Conservation (phyloP, 2,113 vertebrate species). For the Oxyruncus cristatus region DNA sequence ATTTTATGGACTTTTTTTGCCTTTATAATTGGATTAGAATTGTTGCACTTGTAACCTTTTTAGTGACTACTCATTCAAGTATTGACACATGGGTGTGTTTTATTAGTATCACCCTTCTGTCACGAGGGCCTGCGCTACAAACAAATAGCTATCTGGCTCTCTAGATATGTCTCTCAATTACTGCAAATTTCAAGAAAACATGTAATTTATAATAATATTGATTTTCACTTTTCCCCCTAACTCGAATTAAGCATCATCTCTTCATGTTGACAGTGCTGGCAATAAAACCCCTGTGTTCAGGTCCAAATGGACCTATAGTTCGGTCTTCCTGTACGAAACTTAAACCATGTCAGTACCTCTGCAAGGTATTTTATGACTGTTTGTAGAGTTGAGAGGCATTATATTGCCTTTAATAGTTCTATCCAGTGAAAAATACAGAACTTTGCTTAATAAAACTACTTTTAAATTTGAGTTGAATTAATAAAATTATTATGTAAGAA, state of each 20-base stretch:
- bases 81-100: background rate
- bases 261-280: background rate
- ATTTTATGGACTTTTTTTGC: conserved; percentile 6
- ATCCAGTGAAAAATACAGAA: background rate
- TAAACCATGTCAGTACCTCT: background rate
- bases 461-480: background rate
- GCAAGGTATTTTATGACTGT: background rate
- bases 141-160: background rate
- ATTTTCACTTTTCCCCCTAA: background rate
- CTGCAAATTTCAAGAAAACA: background rate
- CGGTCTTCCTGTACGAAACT: background rate
- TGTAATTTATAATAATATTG: conserved; percentile 8
- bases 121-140: background rate
- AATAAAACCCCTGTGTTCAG: background rate
- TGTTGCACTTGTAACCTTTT: conserved; percentile 38
- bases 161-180: background rate
- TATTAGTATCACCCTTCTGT: background rate
- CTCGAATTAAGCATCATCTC: background rate
- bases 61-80: conserved; percentile 6
- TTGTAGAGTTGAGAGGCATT: background rate
- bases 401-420: background rate
- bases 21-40: conserved; percentile 37
- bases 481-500: background rate
- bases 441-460: background rate
- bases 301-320: background rate